These are phyloP conservation scores for Brachymystax lenok DNA, from an alignment of 2,797 vertebrate species.

Conservation along the genomic window DNA sequence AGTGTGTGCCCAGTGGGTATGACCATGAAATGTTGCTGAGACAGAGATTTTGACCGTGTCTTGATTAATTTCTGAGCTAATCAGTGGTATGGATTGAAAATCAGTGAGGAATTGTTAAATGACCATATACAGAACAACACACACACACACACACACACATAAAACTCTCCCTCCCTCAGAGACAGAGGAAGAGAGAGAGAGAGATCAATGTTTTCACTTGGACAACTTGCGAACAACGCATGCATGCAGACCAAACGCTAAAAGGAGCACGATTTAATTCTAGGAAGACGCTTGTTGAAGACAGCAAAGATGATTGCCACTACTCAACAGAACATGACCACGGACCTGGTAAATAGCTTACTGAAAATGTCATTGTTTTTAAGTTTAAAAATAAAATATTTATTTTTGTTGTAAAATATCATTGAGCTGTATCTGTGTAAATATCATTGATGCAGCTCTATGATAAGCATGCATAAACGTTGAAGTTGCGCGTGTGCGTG, in stretches of 20 bases:
- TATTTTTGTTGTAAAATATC: background rate
- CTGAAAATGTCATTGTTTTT: slow-evolving; percentile 4
- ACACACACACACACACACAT: slow-evolving; percentile 22
- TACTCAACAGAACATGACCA: slow-evolving; percentile 83
- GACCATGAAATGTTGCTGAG: slow-evolving; percentile 2
- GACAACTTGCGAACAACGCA: slow-evolving; percentile 60
- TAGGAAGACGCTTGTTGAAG: slow-evolving; percentile 44
- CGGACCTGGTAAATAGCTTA: slow-evolving; percentile 75
- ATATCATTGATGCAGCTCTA: background rate
- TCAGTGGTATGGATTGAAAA: slow-evolving; percentile 56
- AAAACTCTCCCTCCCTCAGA: background rate
- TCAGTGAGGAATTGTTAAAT: slow-evolving; percentile 9
- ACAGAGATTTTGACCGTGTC: slow-evolving; percentile 32
- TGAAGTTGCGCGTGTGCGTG: background rate
- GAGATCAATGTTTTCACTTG: slow-evolving; percentile 24
- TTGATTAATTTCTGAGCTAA: slow-evolving; percentile 53
- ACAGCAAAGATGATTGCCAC: slow-evolving; percentile 79
- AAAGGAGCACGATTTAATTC: slow-evolving; percentile 38
- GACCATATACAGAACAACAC: slow-evolving; percentile 1
- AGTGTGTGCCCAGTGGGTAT: no score
- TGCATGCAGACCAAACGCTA: slow-evolving; percentile 59
- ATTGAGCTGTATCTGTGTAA: background rate
- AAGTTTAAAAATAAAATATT: no score
- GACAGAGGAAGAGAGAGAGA: slow-evolving; percentile 4
- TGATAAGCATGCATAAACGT: background rate